Conservation (phyloP, 2,888 invertebrate genomes). For the Peribatodes rhomboidaria region DNA sequence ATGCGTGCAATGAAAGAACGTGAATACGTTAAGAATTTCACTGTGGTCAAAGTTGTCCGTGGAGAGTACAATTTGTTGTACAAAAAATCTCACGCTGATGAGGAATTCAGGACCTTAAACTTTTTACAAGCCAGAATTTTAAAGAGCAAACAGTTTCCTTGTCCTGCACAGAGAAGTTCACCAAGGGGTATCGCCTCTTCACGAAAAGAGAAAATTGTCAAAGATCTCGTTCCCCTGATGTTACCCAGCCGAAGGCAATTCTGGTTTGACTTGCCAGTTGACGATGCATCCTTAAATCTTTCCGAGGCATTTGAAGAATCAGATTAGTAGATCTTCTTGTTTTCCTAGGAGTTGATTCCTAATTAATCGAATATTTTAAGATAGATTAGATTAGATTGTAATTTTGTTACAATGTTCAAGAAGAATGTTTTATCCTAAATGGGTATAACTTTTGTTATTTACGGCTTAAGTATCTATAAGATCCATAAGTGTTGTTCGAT, state of each 20-base stretch:
- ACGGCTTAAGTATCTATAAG: no score
- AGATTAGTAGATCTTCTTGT: neutral
- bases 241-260: constrained; percentile 7
- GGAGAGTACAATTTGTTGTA: constrained; percentile 7
- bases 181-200: constrained; percentile 8
- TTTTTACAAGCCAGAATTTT: constrained; percentile 6
- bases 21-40: constrained; percentile 1
- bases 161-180: constrained; percentile 1
- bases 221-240: constrained; percentile 7
- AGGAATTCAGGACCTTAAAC: constrained; percentile 4
- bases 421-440: neutral
- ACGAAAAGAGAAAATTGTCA: constrained; percentile 7
- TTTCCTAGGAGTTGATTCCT: constrained; percentile 1
- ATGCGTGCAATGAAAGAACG: constrained; percentile 4
- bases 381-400: no score
- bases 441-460: no score
- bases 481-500: no score
- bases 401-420: neutral
- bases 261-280: constrained; percentile 1
- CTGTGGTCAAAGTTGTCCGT: constrained; percentile 4
- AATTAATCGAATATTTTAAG: neutral
- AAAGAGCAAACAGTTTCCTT: constrained; percentile 1
- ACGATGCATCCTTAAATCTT: constrained; percentile 7
- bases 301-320: constrained; percentile 3
- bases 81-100: constrained; percentile 8